Base-by-base conservation (phyloP, 2,888 invertebrate genomes). In the Resseliella maxima region DNA sequence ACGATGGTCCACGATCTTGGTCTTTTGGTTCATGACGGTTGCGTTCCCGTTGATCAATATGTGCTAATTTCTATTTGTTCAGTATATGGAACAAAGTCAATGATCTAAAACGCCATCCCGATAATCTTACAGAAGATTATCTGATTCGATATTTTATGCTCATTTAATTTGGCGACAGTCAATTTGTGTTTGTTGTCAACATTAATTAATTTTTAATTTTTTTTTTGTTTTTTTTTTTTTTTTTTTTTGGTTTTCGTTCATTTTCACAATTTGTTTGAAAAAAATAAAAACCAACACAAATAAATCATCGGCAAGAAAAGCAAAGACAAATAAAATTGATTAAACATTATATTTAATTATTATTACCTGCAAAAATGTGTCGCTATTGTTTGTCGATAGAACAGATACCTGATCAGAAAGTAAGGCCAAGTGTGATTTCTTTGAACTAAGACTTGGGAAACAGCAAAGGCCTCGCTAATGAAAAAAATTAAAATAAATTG, bases 301-400 rank as follows among this genome's bases (percentile, higher is more conserved):
- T 64, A 5, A 36, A 38, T 50, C 46, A 18, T 41, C 46, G n/a
- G n/a, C 21, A 38, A 83, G 21, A 83, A 83, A 38, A 24, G 38
- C 24, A 83, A 83, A 83, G 41, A 38, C 83, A n/a, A n/a, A 24
- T 36, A 38, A 83, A 83, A 3, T 0, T 24, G 10, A 24, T 38
- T 85, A 8, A 24, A 85, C 1, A 41, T 81, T 5, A 41, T 38
- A 45, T 45, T 86, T 86, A 2, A 81, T 72, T 3, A 54, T 64
- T 15, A 31, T 86, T 87, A 88, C 88, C 88, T 88, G 88, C 38
- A 88, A 86, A 87, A 88, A 88, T 31, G 88, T 87, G 86, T 88
- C 88, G 72, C 88, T 88, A 86, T 88, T 88, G 85, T 88, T 88
- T 85, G 88, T 88, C 21, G 88, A 88, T 59, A 88, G 86, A 18